phyloP scores from a whole-genome alignment of 2,113 vertebrate species.

The pig (Sus scrofa) region T2T-Sscrofa CM000816.6:42220501-42221000 shows the following conservation, averaged over 20 bases:
- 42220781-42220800: not conserved
- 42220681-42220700: not conserved
- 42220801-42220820: not conserved
- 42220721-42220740: not conserved
- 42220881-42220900: not conserved
- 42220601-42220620: not conserved
- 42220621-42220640: not conserved
- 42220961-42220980: no score
- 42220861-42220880: not conserved
- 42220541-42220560: not conserved
- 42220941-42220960: no score
- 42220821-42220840: conserved; percentile 39
- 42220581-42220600: not conserved
- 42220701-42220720: not conserved
- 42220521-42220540: not conserved
- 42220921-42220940: no score
- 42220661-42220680: not conserved
- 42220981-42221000: no score
- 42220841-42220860: not conserved
- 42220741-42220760: not conserved
- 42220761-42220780: not conserved
- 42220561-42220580: not conserved
- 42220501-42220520: not conserved
- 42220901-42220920: no score
- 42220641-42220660: not conserved